Conservation (phyloP, 2,888 invertebrate species). For the Apodemia zela region DNA sequence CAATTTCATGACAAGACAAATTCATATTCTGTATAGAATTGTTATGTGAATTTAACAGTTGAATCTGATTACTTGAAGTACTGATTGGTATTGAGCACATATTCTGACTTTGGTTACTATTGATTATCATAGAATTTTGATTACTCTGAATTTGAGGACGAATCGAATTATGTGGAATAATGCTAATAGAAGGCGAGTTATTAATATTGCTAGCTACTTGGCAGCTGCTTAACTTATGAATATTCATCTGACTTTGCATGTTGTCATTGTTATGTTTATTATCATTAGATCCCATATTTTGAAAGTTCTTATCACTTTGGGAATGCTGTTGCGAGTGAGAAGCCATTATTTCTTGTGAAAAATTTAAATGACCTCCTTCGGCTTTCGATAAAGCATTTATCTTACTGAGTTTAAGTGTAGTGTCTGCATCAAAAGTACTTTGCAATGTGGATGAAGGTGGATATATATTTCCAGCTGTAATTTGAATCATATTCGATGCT, state of each 20-base stretch:
- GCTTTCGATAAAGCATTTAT: conserved; percentile 71
- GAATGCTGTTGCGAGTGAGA: conserved; percentile 69
- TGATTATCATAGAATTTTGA: conserved; percentile 56
- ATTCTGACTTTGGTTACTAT: conserved; percentile 61
- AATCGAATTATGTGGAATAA: conserved; percentile 67
- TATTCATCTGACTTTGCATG: conserved; percentile 58
- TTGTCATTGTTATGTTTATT: conserved; percentile 53
- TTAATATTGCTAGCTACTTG: conserved; percentile 61
- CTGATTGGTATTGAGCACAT: conserved; percentile 63
- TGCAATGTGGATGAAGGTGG: conserved; percentile 62
- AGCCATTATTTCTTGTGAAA: conserved; percentile 72
- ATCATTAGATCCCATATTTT: conserved; percentile 63
- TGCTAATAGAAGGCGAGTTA: conserved; percentile 63
- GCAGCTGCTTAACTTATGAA: conserved; percentile 69
- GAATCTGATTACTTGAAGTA: conserved; percentile 59
- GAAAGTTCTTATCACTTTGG: conserved; percentile 68
- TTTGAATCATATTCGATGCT: conserved; percentile 68
- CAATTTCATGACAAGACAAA: conserved; percentile 64
- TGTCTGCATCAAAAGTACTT: conserved; percentile 69
- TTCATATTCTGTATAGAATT: conserved; percentile 65
- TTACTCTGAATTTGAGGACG: conserved; percentile 59
- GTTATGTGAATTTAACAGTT: conserved; percentile 65
- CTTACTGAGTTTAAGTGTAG: conserved; percentile 69
- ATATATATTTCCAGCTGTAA: conserved; percentile 71
- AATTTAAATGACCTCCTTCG: conserved; percentile 71